Conservation (phyloP, 2,888 invertebrate genomes). For the Graphium colonna region DNA sequence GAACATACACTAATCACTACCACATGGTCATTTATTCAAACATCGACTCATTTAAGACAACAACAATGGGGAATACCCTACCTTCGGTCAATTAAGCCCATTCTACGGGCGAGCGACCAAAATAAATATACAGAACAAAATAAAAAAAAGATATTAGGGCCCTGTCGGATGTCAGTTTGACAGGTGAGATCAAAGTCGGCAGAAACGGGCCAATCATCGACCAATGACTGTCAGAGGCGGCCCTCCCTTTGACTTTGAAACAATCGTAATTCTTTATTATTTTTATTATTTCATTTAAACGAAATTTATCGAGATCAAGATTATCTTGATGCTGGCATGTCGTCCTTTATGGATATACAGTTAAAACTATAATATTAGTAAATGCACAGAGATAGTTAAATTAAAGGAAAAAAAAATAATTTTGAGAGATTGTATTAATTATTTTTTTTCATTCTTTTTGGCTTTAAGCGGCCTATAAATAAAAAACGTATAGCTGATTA, state of each 20-base stretch:
- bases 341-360: too few species aligned
- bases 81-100: slow-evolving; percentile 53
- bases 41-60: slow-evolving; percentile 13
- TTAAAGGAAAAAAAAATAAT: too few species aligned
- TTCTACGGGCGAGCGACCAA: slow-evolving; percentile 40
- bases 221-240: slow-evolving; percentile 28
- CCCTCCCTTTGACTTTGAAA: slow-evolving; percentile 3
- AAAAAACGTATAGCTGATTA: too few species aligned
- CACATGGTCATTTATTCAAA: background rate
- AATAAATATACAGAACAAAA: slow-evolving; percentile 58
- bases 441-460: too few species aligned
- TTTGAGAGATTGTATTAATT: too few species aligned
- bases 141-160: slow-evolving; percentile 40
- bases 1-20: background rate
- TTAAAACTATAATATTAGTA: too few species aligned
- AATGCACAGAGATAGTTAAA: too few species aligned
- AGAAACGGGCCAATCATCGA: slow-evolving; percentile 59
- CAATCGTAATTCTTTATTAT: slow-evolving; percentile 3
- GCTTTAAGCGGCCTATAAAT: too few species aligned
- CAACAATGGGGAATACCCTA: slow-evolving; percentile 33
- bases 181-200: slow-evolving; percentile 64
- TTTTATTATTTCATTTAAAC: background rate
- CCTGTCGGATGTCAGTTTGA: slow-evolving; percentile 58
- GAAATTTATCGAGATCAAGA: too few species aligned
- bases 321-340: too few species aligned